Percentiles rank a stretch among this genome's conserved stretches.
Evolutionary conservation across 2,113 vertebrate genomes (phyloP).

Genomic region (Coracopsis vasa): DNA sequence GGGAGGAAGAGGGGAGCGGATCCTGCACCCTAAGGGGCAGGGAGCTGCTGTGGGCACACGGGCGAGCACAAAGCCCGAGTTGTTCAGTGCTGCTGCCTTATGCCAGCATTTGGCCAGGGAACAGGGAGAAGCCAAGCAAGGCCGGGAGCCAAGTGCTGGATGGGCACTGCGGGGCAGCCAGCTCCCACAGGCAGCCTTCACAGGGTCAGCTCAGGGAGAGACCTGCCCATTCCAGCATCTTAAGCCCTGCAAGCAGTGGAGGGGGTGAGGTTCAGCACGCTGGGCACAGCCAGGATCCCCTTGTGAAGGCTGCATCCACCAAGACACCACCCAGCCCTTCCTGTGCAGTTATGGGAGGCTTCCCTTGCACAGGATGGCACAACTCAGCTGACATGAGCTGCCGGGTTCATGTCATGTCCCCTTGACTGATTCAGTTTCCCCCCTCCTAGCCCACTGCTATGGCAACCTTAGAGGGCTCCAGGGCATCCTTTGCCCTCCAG

Average conservation of each 20-base stretch:
- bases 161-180: not conserved
- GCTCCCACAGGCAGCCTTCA: not conserved
- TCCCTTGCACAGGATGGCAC: not conserved
- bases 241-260: not conserved
- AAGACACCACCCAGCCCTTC: not conserved
- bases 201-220: not conserved
- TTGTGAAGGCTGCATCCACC: not conserved
- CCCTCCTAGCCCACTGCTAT: not conserved
- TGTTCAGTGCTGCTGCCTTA: constrained; percentile 10
- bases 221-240: not conserved
- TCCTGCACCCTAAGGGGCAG: not conserved
- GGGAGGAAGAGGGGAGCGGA: not conserved
- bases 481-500: not conserved
- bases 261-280: not conserved
- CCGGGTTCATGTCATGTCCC: not conserved
- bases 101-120: constrained; percentile 46
- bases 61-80: constrained; percentile 48
- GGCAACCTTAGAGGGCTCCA: not conserved
- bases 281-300: not conserved
- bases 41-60: not conserved
- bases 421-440: not conserved
- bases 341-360: rapidly evolving
- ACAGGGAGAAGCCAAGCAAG: not conserved
- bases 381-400: rapidly evolving
- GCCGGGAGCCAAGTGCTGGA: not conserved